phyloP scores from a whole-genome alignment of 35 echinoderm and acorn worm species.

The Hemicentrotus pulcherrimus region DNA sequence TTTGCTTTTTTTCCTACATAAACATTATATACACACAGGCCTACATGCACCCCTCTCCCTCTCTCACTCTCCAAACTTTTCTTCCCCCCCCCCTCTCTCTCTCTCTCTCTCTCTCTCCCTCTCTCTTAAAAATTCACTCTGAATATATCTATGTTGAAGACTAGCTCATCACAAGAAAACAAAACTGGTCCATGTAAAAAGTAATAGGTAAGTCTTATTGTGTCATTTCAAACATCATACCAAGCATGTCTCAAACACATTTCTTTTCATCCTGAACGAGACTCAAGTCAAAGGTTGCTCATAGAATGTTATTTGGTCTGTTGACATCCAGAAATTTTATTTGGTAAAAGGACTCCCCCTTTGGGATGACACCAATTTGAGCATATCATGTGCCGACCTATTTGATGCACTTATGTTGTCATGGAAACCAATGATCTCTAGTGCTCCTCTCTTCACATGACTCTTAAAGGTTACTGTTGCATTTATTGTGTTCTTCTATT shows the following conservation, averaged over 20 bases:
- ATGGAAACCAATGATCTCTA: neutral
- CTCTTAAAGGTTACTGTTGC: neutral
- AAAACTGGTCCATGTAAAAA: neutral
- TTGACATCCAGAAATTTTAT: constrained; percentile 19
- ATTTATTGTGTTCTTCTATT: neutral
- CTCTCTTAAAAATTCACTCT: neutral
- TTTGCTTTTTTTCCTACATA: neutral
- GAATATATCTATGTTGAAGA: neutral
- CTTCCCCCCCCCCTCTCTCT: neutral
- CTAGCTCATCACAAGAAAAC: neutral
- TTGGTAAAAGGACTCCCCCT: constrained; percentile 16
- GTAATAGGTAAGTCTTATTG: neutral
- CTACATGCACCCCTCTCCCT: neutral
- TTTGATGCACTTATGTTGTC: constrained; percentile 7
- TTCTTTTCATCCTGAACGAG: constrained; percentile 9
- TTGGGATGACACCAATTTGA: constrained; percentile 12
- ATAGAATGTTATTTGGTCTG: constrained; percentile 10
- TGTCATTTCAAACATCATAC: neutral
- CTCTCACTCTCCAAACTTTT: neutral
- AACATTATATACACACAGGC: too few species aligned
- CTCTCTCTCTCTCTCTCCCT: neutral
- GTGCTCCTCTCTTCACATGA: neutral
- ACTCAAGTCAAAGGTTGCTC: neutral
- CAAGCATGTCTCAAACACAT: neutral
- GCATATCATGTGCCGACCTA: neutral